Evolutionary conservation across 2,888 invertebrate genomes (phyloP).

Genomic region (Meiosimyza platycephala): DNA sequence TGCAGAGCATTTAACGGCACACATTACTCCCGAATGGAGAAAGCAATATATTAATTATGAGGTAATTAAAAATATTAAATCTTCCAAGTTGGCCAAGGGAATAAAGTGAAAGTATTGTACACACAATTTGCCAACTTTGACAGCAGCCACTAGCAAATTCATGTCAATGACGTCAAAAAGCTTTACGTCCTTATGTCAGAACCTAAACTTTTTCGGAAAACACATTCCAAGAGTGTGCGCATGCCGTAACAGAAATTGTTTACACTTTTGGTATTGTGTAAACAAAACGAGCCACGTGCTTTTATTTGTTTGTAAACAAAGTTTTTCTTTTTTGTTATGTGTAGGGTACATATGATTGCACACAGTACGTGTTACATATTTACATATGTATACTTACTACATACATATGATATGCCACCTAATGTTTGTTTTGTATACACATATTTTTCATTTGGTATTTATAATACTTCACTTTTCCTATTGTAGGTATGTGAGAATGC

Average conservation of each 20-base stretch:
- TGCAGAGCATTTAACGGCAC: slow-evolving; percentile 87
- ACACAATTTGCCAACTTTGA: slow-evolving; percentile 41
- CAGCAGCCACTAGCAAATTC: slow-evolving; percentile 48
- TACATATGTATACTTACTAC: too few species aligned
- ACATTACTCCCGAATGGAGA: slow-evolving; percentile 93
- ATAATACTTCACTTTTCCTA: too few species aligned
- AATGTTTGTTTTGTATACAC: too few species aligned
- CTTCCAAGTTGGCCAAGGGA: not conserved
- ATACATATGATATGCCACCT: too few species aligned
- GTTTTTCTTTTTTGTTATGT: slow-evolving; percentile 15
- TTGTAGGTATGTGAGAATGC: too few species aligned
- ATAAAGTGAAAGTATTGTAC: slow-evolving; percentile 51
- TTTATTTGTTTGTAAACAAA: slow-evolving; percentile 36
- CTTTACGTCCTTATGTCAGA: slow-evolving; percentile 49
- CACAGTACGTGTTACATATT: not conserved
- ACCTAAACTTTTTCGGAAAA: slow-evolving; percentile 47
- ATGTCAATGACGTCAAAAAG: slow-evolving; percentile 51
- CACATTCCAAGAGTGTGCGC: slow-evolving; percentile 41
- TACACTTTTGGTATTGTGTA: not conserved
- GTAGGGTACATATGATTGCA: not conserved
- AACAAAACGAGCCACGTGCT: slow-evolving; percentile 25
- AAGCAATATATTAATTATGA: slow-evolving; percentile 86
- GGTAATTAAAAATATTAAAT: slow-evolving; percentile 64
- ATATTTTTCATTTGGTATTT: too few species aligned
- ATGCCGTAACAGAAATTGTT: slow-evolving; percentile 39